Base-by-base conservation (phyloP, 2,888 invertebrate species). In the Criorhina ranunculi region DNA sequence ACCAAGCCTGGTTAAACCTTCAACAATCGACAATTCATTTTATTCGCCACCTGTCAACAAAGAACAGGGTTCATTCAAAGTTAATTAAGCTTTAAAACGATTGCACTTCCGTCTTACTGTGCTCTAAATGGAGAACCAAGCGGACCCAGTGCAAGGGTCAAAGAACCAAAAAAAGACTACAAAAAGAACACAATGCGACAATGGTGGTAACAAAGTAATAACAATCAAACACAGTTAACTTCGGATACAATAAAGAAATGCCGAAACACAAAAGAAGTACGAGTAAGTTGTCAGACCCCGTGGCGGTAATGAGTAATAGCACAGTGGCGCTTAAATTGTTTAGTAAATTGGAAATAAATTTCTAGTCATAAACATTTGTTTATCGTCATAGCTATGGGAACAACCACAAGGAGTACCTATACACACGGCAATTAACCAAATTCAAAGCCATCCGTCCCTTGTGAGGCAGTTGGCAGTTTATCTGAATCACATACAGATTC, bases 321-420 rank as follows among this genome's bases (percentile, higher is more conserved):
- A 40, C 24, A 60, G 60, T 80, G 79, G 73, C 66, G 75, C 79
- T 75, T 44, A 73, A 73, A 79, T 66, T 66, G 51, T 51, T 60
- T 33, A 67, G 66, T 60, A 79, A 66, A 79, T 79, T 49, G 17
- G 73, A 79, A 66, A 57, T 73, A 73, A 67, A 73, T 75, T 80
- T 37, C 42, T n/a, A 44, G 42, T 29, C 66, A 73, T 66, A 67
- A 73, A 53, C 66, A 80, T 64, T 73, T 59, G 46, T 62, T 57
- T 55, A 70, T 35, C 60, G 19, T 49, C 24, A 46, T 33, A 33
- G 37, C 55, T 51, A 53, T 51, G 35, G 35, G 8, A 73, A 60
- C 12, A 59, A 15, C 11, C 42, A 44, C 44, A 11, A 51, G 8
- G 35, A 40, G 17, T 35, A 70, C 31, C 29, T n/a, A n/a, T n/a